phyloP scores from a whole-genome alignment of 2,888 invertebrate species.

The Aporophyla lueneburgensis region DNA sequence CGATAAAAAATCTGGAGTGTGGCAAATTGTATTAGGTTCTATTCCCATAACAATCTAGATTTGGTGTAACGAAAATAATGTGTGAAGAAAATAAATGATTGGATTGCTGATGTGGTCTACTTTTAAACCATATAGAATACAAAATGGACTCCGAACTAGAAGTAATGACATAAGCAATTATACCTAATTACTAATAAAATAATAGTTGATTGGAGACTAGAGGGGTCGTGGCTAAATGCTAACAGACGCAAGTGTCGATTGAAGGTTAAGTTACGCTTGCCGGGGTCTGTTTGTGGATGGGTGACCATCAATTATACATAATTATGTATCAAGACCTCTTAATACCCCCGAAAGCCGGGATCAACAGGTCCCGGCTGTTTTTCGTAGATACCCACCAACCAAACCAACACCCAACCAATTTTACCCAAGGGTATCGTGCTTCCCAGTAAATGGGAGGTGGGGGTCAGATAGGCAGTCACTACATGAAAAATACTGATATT shows the following conservation, averaged over 20 bases:
- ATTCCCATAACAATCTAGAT: constrained; percentile 23
- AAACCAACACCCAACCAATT: no score
- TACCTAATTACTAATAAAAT: background rate
- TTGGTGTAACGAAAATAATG: constrained; percentile 27
- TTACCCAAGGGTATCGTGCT: no score
- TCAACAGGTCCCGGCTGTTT: no score
- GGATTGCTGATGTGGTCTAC: background rate
- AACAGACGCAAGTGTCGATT: background rate
- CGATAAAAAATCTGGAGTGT: constrained; percentile 40
- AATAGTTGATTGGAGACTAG: background rate
- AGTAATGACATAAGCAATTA: background rate
- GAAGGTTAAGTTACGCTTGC: background rate
- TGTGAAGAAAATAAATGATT: background rate
- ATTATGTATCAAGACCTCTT: no score
- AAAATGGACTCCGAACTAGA: background rate
- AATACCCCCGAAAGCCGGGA: no score
- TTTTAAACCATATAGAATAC: background rate
- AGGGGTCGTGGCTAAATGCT: background rate
- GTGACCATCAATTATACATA: no score
- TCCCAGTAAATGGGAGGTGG: no score
- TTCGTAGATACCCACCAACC: no score
- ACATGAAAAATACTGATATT: background rate
- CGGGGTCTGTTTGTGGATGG: background rate
- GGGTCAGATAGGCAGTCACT: no score
- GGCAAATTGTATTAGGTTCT: constrained; percentile 15